Evolutionary conservation across 1,140 invertebrate species (phyloP).

Genomic region (Antheraea pernyi): DNA sequence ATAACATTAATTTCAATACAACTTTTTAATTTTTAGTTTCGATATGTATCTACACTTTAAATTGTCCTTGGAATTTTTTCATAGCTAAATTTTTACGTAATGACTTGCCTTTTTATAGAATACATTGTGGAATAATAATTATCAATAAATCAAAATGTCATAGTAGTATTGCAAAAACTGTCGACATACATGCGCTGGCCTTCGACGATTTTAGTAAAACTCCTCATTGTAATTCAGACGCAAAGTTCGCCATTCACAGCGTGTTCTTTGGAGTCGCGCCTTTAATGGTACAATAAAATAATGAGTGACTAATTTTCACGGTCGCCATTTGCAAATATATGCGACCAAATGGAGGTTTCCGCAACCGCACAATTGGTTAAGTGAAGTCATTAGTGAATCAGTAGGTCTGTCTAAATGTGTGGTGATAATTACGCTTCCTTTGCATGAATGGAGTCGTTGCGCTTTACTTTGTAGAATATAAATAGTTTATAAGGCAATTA

Average conservation of each 20-base stretch:
- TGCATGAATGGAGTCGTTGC: no score
- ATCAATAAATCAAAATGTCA: constrained; percentile 19
- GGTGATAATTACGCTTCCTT: background rate
- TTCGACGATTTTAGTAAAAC: constrained; percentile 16
- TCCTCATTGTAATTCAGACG: constrained; percentile 17
- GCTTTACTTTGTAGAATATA: no score
- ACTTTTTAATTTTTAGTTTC: no score
- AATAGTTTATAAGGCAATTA: no score
- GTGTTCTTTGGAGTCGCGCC: constrained; percentile 7
- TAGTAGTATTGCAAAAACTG: constrained; percentile 1
- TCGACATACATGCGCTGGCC: background rate
- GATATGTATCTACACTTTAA: background rate
- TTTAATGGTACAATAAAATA: constrained; percentile 15
- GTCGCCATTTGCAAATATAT: background rate
- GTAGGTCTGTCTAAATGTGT: background rate
- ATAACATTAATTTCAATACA: no score
- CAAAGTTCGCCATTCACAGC: constrained; percentile 3
- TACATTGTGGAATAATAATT: background rate
- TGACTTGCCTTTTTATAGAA: background rate
- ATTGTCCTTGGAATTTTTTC: background rate
- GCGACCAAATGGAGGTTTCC: constrained; percentile 10
- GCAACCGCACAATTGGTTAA: constrained; percentile 1
- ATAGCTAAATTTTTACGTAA: background rate
- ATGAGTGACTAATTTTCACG: constrained; percentile 12
- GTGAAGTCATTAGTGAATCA: constrained; percentile 1